Conservation (phyloP, 2,113 vertebrate genomes). For the Manacus vitellinus region DNA sequence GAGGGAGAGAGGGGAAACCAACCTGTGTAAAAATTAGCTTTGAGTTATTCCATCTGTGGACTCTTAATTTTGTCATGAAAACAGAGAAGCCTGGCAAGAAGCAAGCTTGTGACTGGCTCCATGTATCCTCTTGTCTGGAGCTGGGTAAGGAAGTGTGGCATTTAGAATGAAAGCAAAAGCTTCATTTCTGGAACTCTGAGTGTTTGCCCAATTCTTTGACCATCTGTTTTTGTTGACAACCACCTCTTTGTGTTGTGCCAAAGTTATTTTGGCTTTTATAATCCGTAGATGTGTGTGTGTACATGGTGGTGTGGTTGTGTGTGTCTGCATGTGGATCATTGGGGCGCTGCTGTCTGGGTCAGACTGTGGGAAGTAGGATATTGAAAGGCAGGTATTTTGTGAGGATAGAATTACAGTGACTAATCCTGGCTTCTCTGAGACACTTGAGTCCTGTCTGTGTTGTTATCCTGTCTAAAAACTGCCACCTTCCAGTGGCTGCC, state of each 20-base stretch:
- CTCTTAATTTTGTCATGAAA: constrained; percentile 84
- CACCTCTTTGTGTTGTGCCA: constrained; percentile 80
- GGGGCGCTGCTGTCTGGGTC: not conserved
- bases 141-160: constrained; percentile 81
- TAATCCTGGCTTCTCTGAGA: not conserved
- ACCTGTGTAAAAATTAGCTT: constrained; percentile 83
- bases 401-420: not conserved
- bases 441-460: not conserved
- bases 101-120: constrained; percentile 78
- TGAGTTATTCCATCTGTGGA: constrained; percentile 84
- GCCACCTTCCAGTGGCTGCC: not conserved
- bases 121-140: constrained; percentile 81
- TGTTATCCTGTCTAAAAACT: not conserved
- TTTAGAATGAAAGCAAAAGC: constrained; percentile 78
- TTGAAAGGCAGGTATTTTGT: not conserved
- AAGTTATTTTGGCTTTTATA: constrained; percentile 82
- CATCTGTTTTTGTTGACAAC: constrained; percentile 86
- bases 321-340: not conserved
- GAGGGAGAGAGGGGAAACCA: constrained; percentile 72
- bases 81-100: constrained; percentile 82
- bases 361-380: not conserved
- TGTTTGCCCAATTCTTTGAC: constrained; percentile 85
- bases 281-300: constrained; percentile 67
- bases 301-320: not conserved
- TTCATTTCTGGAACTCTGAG: constrained; percentile 80